These are phyloP conservation scores for Zhuqinia jingwanae DNA, from an alignment of 2,888 invertebrate genomes.

Conservation along the genomic window DNA sequence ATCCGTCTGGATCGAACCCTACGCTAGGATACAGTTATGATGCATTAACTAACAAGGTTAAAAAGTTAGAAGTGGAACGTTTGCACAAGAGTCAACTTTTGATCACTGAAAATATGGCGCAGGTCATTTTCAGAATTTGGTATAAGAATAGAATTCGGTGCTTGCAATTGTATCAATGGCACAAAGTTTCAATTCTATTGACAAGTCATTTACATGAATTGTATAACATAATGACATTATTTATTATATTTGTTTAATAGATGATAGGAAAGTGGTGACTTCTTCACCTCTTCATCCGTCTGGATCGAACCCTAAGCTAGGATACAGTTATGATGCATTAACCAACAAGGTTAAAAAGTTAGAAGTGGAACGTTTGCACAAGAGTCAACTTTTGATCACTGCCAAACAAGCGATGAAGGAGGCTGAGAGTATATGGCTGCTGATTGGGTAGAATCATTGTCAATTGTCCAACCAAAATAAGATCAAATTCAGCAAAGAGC, in stretches of 20 bases:
- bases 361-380: conserved; percentile 67
- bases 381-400: conserved; percentile 51
- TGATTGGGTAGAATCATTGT: conserved; percentile 7
- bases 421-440: conserved; percentile 49
- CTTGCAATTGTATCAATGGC: too few relatives aligned
- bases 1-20: not conserved
- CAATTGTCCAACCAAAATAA: too few relatives aligned
- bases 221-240: too few relatives aligned
- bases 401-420: conserved; percentile 68
- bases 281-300: not conserved
- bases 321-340: conserved; percentile 56
- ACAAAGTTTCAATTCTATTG: too few relatives aligned
- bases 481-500: conserved; percentile 45
- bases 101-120: too few relatives aligned
- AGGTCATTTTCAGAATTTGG: too few relatives aligned
- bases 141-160: too few relatives aligned
- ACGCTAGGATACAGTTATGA: conserved; percentile 51
- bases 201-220: too few relatives aligned
- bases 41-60: conserved; percentile 55
- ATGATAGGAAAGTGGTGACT: conserved; percentile 15
- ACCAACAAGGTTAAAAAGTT: conserved; percentile 59
- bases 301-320: conserved; percentile 6
- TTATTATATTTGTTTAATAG: too few relatives aligned
- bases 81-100: conserved; percentile 58
- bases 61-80: conserved; percentile 67